Conservation (phyloP, 2,797 vertebrate species). For the Allochrocebus solatus region DNA sequence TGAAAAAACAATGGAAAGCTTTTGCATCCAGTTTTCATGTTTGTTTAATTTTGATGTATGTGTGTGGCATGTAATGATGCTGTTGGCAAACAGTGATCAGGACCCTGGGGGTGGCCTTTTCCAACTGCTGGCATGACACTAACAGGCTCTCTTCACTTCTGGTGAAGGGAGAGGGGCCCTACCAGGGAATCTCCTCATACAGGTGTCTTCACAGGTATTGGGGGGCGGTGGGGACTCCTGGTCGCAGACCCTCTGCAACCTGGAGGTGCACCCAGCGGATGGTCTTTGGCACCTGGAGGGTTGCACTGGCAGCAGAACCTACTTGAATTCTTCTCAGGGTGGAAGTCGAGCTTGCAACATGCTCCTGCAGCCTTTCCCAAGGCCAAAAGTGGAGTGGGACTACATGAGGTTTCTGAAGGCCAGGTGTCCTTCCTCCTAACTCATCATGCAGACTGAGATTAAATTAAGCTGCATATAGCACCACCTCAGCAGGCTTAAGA, state of each 20-base stretch:
- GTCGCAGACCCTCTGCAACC: neutral
- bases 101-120: neutral
- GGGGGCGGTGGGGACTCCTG: rapidly evolving
- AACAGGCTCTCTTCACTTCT: neutral
- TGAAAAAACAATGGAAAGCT: neutral
- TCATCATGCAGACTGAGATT: neutral
- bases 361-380: neutral
- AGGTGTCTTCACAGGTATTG: neutral
- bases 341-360: neutral
- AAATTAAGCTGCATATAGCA: neutral
- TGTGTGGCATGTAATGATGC: neutral
- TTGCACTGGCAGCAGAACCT: neutral
- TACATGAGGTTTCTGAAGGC: neutral
- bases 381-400: neutral
- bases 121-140: neutral
- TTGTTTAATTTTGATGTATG: neutral
- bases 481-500: neutral
- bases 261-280: neutral
- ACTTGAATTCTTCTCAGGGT: neutral
- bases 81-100: neutral
- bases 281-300: neutral
- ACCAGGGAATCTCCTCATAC: neutral
- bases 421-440: neutral
- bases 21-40: neutral
- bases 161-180: neutral